Conservation (phyloP, 23 tunicate species). For the Halocynthia aurantium region DNA sequence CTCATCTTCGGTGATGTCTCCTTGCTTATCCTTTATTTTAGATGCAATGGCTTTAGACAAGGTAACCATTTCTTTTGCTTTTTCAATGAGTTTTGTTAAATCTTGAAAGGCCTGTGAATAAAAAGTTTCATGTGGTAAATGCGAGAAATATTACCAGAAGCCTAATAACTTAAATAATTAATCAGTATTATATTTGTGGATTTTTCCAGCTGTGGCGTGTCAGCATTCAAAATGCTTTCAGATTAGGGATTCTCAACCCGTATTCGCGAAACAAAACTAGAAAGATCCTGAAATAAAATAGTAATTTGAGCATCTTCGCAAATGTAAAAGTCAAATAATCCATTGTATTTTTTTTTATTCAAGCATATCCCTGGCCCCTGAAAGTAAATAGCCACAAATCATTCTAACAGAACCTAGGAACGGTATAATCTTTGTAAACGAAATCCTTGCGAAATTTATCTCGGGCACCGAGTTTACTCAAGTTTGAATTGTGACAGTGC, state of each 20-base stretch:
- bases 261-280: background rate
- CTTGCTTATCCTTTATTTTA: conserved; percentile 90
- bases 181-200: background rate
- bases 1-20: conserved; percentile 94
- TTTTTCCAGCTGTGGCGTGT: no score
- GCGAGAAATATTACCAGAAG: background rate
- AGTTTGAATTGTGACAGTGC: background rate
- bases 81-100: conserved; percentile 72
- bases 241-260: no score
- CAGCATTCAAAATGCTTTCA: no score
- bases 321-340: no score
- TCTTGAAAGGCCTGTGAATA: conserved; percentile 74
- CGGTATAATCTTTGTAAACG: no score
- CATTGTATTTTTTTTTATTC: no score
- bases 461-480: background rate
- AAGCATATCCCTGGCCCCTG: no score
- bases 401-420: no score
- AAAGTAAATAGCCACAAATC: no score
- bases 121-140: background rate
- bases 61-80: conserved; percentile 92
- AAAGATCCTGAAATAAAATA: background rate
- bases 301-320: no score
- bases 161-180: background rate
- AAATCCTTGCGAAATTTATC: no score
- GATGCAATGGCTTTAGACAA: conserved; percentile 53